These are phyloP conservation scores for Phenacoccus solenopsis DNA, from an alignment of 1,140 invertebrate genomes.

Conservation along the genomic window DNA sequence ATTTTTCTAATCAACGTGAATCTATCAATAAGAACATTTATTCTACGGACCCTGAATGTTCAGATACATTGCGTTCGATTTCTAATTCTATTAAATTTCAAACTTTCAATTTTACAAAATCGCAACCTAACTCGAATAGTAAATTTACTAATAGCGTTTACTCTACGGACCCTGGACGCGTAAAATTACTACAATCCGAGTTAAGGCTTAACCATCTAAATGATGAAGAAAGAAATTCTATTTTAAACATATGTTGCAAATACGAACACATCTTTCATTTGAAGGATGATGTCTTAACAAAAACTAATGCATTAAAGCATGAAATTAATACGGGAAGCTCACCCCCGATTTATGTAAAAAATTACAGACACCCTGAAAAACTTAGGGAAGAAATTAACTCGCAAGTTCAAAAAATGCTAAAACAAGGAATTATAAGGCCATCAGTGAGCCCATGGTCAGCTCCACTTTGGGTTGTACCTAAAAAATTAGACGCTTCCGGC, in stretches of 20 bases:
- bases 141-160: too few relatives aligned
- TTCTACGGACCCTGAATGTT: too few relatives aligned
- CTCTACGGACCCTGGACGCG: too few relatives aligned
- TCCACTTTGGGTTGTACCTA: slow-evolving; percentile 24
- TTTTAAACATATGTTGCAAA: slow-evolving; percentile 16
- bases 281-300: slow-evolving; percentile 19
- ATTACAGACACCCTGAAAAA: slow-evolving; percentile 30
- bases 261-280: slow-evolving; percentile 23
- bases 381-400: slow-evolving; percentile 31
- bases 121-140: too few relatives aligned
- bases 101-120: too few relatives aligned
- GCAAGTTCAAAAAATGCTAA: slow-evolving; percentile 28
- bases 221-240: slow-evolving; percentile 19
- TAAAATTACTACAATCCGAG: neutral
- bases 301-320: slow-evolving; percentile 28
- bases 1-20: too few relatives aligned
- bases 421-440: slow-evolving; percentile 20
- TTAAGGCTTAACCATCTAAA: slow-evolving; percentile 23
- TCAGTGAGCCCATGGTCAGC: slow-evolving; percentile 22
- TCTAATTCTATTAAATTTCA: too few relatives aligned
- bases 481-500: slow-evolving; percentile 25
- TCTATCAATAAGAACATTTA: too few relatives aligned
- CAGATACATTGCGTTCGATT: too few relatives aligned
- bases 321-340: slow-evolving; percentile 23
- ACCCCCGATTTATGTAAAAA: slow-evolving; percentile 25